Percentiles rank a stretch among this genome's conserved stretches.
Conservation (phyloP, 2,888 invertebrate species). For the Pseudococcus viburni region DNA sequence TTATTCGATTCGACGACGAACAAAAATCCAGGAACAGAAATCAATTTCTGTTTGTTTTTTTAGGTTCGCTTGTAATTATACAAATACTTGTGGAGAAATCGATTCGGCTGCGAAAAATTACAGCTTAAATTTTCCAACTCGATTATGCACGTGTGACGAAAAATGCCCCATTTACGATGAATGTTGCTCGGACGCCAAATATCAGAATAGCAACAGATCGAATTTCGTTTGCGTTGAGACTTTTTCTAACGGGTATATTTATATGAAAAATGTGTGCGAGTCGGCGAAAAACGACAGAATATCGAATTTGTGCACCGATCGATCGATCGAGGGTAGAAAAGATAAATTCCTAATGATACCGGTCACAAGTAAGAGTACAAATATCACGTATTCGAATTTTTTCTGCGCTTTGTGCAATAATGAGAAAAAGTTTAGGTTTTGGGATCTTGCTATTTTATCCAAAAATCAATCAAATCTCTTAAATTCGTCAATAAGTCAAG, state of each 20-base stretch:
- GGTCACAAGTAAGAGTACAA: constrained; percentile 69
- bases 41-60: neutral
- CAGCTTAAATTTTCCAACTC: neutral
- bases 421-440: constrained; percentile 69
- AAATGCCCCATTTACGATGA: constrained; percentile 72
- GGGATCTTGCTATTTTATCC: neutral
- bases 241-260: constrained; percentile 71
- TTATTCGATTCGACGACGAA: neutral
- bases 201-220: constrained; percentile 69
- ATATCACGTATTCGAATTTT: constrained; percentile 71
- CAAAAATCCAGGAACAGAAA: neutral
- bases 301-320: constrained; percentile 69
- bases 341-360: constrained; percentile 68
- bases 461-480: neutral
- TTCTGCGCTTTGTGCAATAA: constrained; percentile 72
- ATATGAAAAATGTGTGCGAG: constrained; percentile 72
- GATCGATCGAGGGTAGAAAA: constrained; percentile 68
- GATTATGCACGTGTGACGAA: constrained; percentile 73
- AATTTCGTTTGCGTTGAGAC: constrained; percentile 71
- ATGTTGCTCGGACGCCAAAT: constrained; percentile 72
- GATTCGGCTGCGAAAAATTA: neutral
- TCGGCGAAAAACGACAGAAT: constrained; percentile 68
- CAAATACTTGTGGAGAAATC: neutral
- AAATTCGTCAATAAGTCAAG: neutral
- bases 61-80: neutral